Base-by-base conservation (phyloP, 2,113 vertebrate species). In the Canis aureus region DNA sequence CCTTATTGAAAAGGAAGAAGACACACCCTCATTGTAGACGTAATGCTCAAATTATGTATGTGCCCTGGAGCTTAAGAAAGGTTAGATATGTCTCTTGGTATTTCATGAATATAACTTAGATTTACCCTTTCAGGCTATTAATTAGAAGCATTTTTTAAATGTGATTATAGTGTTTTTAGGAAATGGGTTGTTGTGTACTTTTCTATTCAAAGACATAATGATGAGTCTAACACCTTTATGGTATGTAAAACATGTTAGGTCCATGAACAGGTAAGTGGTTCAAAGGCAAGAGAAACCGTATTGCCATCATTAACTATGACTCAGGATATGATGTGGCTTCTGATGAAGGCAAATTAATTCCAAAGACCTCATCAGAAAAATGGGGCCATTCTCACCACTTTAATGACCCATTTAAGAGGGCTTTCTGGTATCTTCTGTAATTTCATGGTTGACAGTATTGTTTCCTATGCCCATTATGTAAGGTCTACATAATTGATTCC, bases 151-250 rank as follows among this genome's bases (percentile, higher is more conserved):
- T 95, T 94, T 93, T 16, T 66, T 89, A 97, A 96, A 66, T 85
- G 22, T 92, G 90, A 98, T 97, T 97, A 96, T 8, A 96, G n/a
- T 80, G 69, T 62, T 95, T 97, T 97, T 85, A 96, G 94, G 80
- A 97, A 98, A 97, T 64, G 57, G 35, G 59, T 79, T 86, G 35
- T 38, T 94, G 64, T 22, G 73, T 6, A 88, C 71, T 93, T 97
- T 96, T 96, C 62, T 93, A 91, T 15, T 25, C 29, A 96, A 91
- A 88, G 74, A 76, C 22, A 94, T 87, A 86, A 97, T 67, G 32
- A 11, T 87, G n/a, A 94, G 5, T 89, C 55, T 84, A 92, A 89
- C 64, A 82, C 69, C 35, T 86, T 51, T 96, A 13, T 64, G 55
- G n/a, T 92, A 94, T 95, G 96, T 89, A 95, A 95, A 95, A 89